Evolutionary conservation across 1,140 invertebrate species (phyloP), one percentile per base, ranked within the genome.

Genomic region (Pachypeltis micranthus): DNA sequence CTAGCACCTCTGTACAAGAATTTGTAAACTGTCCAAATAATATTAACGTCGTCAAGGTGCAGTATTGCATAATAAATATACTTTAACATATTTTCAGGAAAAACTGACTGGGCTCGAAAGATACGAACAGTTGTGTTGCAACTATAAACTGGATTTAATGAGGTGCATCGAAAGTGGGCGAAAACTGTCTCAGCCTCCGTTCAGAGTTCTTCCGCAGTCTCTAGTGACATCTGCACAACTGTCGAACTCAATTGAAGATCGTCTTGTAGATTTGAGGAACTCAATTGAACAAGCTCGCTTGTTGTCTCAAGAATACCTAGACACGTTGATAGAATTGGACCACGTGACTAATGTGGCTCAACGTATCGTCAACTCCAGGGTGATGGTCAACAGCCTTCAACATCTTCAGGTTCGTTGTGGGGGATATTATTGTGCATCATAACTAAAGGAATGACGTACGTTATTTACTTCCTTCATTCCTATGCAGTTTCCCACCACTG

Each of bases 311-410:
- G 90, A 93, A 72, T 93, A 93, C 70, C 86, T 88, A 70, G 85
- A 90, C 74, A 91, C 88, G 0, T 75, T 93, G 0, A 84, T 87
- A 69, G 89, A 92, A 73, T 90, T 93, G 67, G 81, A 81, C 1
- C 86, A 91, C 70, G 91, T 92, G 24, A 89, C 86, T 1, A 83
- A 88, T 28, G 80, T 91, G 2, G 88, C 90, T 1, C 85, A 91
- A 72, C 83, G 83, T 54, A 72, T 91, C 26, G 75, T 91, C 1
- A 84, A 87, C 47, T 84, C 82, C 68, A 84, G 85, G 19, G 83
- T 91, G 27, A 81, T 82, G 1, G 87, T 89, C 0, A 81, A 78
- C 39, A 83, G 84, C 67, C 75, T 90, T 60, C 82, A 86, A 67
- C 85, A 90, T 68, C 74, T 92, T 10, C 86, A 88, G 59, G 68